phyloP scores from a whole-genome alignment of 2,113 vertebrate species.

The Axis porcinus region DNA sequence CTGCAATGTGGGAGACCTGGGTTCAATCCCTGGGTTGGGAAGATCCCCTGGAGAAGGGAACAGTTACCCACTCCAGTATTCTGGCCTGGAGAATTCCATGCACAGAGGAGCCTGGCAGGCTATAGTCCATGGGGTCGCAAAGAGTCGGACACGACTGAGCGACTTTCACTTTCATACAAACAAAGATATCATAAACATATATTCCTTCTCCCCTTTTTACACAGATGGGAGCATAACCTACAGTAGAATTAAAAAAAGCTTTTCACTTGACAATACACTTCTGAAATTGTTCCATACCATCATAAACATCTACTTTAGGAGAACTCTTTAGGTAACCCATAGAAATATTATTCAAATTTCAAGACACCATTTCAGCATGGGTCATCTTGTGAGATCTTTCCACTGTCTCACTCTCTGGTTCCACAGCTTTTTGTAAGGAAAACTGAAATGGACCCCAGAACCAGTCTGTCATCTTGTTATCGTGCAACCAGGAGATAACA shows the following conservation, averaged over 20 bases:
- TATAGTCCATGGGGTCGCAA: background rate
- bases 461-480: constrained; percentile 51
- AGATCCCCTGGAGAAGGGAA: background rate
- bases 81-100: background rate
- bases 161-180: background rate
- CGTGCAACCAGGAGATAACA: constrained; percentile 59
- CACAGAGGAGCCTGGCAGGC: background rate
- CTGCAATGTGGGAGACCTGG: background rate
- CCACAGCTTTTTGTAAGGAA: constrained; percentile 10
- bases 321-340: background rate
- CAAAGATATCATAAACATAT: background rate
- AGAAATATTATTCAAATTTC: constrained; percentile 15
- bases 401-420: background rate
- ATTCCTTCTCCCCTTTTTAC: background rate
- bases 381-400: background rate
- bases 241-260: background rate
- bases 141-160: accelerated
- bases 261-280: background rate
- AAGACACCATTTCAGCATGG: background rate
- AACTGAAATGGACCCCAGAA: constrained; percentile 20
- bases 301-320: background rate
- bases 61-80: background rate
- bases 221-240: background rate
- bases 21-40: background rate
- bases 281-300: background rate